These are phyloP conservation scores for Hyphantria cunea DNA, from an alignment of 1,140 invertebrate genomes.

Conservation along the genomic window DNA sequence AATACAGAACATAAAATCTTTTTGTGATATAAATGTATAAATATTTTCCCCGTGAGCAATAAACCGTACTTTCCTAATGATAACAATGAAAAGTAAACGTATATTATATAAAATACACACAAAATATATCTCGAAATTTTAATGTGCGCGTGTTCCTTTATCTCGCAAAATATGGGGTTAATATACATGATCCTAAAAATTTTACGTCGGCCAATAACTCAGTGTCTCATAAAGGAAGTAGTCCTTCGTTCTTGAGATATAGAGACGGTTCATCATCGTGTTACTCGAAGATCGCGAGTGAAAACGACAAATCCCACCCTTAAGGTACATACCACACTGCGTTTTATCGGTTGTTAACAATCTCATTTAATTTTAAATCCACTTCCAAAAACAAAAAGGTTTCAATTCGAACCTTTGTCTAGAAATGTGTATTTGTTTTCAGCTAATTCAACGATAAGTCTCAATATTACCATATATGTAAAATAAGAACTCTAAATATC, in stretches of 20 bases:
- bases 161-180: background rate
- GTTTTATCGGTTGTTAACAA: too few species aligned
- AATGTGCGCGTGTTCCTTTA: background rate
- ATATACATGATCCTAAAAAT: background rate
- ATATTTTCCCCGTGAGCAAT: too few species aligned
- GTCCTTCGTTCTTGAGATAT: slow-evolving; percentile 3
- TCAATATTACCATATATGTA: too few species aligned
- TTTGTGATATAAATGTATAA: too few species aligned
- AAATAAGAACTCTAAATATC: too few species aligned
- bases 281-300: background rate
- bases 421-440: too few species aligned
- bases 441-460: too few species aligned
- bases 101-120: background rate
- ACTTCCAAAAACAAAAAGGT: too few species aligned
- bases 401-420: too few species aligned
- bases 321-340: background rate
- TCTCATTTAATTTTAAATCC: too few species aligned
- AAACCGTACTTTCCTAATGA: background rate
- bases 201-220: slow-evolving; percentile 5
- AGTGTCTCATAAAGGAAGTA: background rate
- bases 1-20: too few species aligned
- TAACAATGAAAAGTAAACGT: background rate
- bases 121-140: background rate
- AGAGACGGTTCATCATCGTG: slow-evolving; percentile 9
- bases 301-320: background rate